Evolutionary conservation across 2,113 vertebrate genomes (phyloP), one percentile per base, ranked within the genome.

Genomic region (Oncorhynchus kisutch): DNA sequence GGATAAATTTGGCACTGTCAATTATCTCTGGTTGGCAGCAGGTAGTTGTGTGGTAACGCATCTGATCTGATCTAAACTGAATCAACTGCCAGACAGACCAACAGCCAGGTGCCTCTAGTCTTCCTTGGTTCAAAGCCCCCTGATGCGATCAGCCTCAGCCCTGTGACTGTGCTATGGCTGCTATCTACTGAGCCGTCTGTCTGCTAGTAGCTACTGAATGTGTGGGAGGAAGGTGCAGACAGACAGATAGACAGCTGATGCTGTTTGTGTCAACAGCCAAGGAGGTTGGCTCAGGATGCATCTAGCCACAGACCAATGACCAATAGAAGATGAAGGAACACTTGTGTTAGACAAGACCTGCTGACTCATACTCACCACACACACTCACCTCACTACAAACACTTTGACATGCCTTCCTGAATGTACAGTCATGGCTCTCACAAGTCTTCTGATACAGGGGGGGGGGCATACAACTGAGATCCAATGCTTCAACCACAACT

Each of bases 251-350:
- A 62, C 90, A 92, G 89, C 91, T 90, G 90, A 92, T 91, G 90
- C 86, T 88, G 89, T 91, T 86, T 88, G 89, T 91, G 89, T 91
- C 83, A 90, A 83, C 86, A 92, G 89, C 79, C 75, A 87, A 81
- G 87, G 86, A 88, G 82, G 87, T 75, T 87, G 78, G 84, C 84
- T 90, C 86, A 77, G 76, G 22, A 25, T 49, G 67, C 77, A 88
- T 82, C 84, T 85, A 75, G 88, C 89, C 89, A 78, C 89, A 90
- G 85, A 85, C 80, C 86, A 87, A 77, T 81, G 85, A 85, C 80
- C 86, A 87, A 77, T 82, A 77, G 86, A 86, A 89, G 86, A 90
- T 85, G 88, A 90, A 80, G 84, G 81, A 77, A 82, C 78, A 80
- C 68, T 73, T 78, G 88, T 86, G 85, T 88, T 87, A 87, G 86